Conservation (phyloP, 2,113 vertebrate genomes). For the Podarcis cretensis region DNA sequence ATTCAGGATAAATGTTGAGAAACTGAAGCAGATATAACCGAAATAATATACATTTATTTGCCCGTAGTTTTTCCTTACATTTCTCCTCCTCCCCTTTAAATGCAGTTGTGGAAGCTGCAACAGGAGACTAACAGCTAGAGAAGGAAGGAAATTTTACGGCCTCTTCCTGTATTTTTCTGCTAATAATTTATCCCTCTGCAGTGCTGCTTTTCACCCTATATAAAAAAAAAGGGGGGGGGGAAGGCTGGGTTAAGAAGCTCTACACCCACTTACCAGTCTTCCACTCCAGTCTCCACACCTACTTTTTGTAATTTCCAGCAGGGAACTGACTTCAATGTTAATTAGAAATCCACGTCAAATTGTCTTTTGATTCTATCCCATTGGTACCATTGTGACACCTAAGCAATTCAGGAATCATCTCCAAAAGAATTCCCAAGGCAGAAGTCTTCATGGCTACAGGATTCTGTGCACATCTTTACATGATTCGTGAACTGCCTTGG, state of each 20-base stretch:
- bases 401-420: too few relatives aligned
- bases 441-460: too few relatives aligned
- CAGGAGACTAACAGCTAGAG: neutral
- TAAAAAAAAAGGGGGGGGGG: neutral
- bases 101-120: neutral
- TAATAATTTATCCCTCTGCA: neutral
- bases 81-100: neutral
- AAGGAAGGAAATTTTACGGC: neutral
- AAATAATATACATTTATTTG: neutral
- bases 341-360: too few relatives aligned
- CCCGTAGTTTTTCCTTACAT: neutral
- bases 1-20: neutral
- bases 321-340: too few relatives aligned
- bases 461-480: too few relatives aligned
- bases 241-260: neutral
- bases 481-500: too few relatives aligned
- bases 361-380: too few relatives aligned
- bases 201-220: neutral
- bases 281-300: neutral
- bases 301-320: too few relatives aligned
- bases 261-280: neutral
- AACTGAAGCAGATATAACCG: neutral
- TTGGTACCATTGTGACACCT: too few relatives aligned
- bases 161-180: neutral
- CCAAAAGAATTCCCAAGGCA: too few relatives aligned